Evolutionary conservation across 2,797 vertebrate species (phyloP), one percentile per base, ranked within the genome.

Genomic region (Lithobates sylvaticus): DNA sequence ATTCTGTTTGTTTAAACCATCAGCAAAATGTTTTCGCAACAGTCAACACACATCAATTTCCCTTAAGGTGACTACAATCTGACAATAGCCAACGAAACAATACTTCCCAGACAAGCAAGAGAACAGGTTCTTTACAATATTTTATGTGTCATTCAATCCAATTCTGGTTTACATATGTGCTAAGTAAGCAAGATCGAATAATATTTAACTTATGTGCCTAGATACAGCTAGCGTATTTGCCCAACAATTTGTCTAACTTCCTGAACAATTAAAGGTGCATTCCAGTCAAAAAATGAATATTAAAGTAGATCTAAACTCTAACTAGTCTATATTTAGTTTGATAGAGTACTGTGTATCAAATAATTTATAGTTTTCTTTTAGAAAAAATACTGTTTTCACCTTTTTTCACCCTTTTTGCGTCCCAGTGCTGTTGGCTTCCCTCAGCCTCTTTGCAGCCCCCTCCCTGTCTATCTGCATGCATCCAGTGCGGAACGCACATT

Each of bases 1-100:
- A 88, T 68, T 6, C 0, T 90, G 91, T 95, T 95, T 95, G 91
- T 93, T 92, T 95, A 92, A 93, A 92, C 88, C 90, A 92, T 93
- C 91, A 94, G 89, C 58, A 85, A 81, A 90, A 85, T 88, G 88
- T 91, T 92, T 92, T 91, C 93, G 89, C 91, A 94, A 65, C 85
- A 92, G 89, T 68, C 91, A 90, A 90, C 91, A 0, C 44, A 73
- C 68, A 83, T 81, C 42, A 44, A 50, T 82, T 86, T 72, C 27
- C 39, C 67, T 82, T 77, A 86, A 76, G 67, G 74, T 34, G 73
- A 86, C 44, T 81, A 68, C 13, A 76, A 9, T 70, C 64, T 74
- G n/a, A 70, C 78, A 81, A 34, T 5, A 68, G 23, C 13, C n/a
- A 68, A 42, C 39, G n/a, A 81, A 73, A 72, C 50, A 36, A 39